A percentile compares a stretch with the other conserved stretches of the same genome.
phyloP scores from a whole-genome alignment of 2,113 vertebrate species.

The Datnioides undecimradiatus region DNA sequence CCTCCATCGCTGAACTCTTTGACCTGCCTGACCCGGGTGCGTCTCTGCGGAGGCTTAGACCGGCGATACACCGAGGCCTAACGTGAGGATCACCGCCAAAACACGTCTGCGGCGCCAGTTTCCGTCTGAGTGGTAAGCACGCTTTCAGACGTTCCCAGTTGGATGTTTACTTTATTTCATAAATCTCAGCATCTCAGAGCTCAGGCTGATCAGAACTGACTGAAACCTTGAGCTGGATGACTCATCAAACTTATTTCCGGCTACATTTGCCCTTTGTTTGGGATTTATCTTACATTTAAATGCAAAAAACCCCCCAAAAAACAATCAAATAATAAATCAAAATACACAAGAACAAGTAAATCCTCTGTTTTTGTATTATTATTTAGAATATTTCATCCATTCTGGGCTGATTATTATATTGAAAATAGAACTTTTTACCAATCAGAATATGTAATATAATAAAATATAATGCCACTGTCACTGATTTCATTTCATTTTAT shows the following conservation, averaged over 20 bases:
- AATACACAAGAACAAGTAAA: not conserved
- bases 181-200: not conserved
- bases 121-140: slow-evolving; percentile 17
- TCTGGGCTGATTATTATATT: not conserved
- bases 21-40: slow-evolving; percentile 53
- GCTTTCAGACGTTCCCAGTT: not conserved
- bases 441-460: not conserved
- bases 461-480: not conserved
- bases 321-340: too few relatives aligned
- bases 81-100: slow-evolving; percentile 13
- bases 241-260: not conserved
- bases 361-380: not conserved
- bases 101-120: not conserved
- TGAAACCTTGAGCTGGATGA: slow-evolving; percentile 1
- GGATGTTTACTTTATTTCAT: too few relatives aligned
- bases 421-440: slow-evolving; percentile 11
- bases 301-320: too few relatives aligned
- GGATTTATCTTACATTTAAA: not conserved
- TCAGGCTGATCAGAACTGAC: not conserved
- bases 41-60: slow-evolving; percentile 21
- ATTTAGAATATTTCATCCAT: not conserved
- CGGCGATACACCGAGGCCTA: slow-evolving; percentile 1
- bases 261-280: not conserved
- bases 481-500: slow-evolving; percentile 14
- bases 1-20: slow-evolving; percentile 56